A percentile compares a stretch with the other conserved stretches of the same genome.
Conservation (phyloP, 2,888 invertebrate genomes). For the Tineola bisselliella region DNA sequence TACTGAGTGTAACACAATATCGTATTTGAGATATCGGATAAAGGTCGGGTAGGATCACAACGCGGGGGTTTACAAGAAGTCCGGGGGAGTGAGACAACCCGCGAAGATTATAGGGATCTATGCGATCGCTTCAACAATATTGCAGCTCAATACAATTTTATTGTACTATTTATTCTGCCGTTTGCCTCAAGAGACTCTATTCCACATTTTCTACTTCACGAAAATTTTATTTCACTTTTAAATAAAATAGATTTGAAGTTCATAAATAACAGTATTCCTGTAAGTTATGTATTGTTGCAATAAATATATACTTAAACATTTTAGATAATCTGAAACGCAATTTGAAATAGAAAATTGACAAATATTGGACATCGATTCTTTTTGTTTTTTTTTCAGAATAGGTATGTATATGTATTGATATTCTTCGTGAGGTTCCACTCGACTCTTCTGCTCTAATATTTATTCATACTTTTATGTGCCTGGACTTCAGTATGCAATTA, state of each 20-base stretch:
- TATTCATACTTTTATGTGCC: neutral
- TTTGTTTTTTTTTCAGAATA: neutral
- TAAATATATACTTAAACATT: too few relatives aligned
- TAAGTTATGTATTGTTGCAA: too few relatives aligned
- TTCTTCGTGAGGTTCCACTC: neutral
- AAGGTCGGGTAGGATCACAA: neutral
- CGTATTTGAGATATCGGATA: slow-evolving; percentile 10
- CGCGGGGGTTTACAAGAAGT: neutral
- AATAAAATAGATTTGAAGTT: neutral
- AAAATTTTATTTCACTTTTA: neutral
- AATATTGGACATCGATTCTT: neutral
- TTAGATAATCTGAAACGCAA: too few relatives aligned
- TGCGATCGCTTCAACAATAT: slow-evolving; percentile 11
- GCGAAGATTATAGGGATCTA: slow-evolving; percentile 12
- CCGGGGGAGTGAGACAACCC: neutral
- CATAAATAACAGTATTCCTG: too few relatives aligned
- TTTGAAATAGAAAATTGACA: too few relatives aligned
- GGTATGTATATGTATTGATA: neutral
- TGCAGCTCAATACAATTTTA: slow-evolving; percentile 12
- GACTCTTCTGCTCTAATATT: neutral
- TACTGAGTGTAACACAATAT: slow-evolving; percentile 8
- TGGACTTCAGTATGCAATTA: neutral
- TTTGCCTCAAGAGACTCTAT: slow-evolving; percentile 2
- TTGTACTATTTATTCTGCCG: slow-evolving; percentile 9
- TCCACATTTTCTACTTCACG: neutral